Evolutionary conservation across 2,113 vertebrate species (phyloP).

Genomic region (Phodopus roborovskii): DNA sequence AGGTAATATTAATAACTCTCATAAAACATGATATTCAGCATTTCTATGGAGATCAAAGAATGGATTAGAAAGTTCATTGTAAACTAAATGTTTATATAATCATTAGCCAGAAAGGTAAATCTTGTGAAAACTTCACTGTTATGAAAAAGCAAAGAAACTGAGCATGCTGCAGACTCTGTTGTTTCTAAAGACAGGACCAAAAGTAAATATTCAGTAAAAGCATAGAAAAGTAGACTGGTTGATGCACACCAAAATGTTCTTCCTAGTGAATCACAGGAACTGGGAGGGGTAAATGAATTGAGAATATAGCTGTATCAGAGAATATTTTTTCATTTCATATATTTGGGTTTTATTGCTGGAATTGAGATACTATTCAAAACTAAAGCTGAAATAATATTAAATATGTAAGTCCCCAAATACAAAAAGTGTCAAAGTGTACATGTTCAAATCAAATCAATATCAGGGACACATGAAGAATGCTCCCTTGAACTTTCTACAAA

Average conservation of each 20-base stretch:
- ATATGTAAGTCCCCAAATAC: neutral
- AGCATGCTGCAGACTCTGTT: neutral
- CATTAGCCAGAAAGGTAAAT: constrained; percentile 26
- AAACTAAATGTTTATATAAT: constrained; percentile 45
- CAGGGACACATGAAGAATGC: neutral
- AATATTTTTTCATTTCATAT: constrained; percentile 36
- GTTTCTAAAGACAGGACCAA: constrained; percentile 27
- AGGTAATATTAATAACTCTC: constrained; percentile 6
- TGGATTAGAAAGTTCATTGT: constrained; percentile 27
- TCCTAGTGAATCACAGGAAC: constrained; percentile 7
- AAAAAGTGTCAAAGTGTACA: neutral
- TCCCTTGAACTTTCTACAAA: neutral
- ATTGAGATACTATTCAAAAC: constrained; percentile 15
- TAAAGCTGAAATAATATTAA: constrained; percentile 52
- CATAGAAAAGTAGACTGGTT: constrained; percentile 35
- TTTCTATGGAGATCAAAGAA: constrained; percentile 36
- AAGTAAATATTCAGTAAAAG: constrained; percentile 20
- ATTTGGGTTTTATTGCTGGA: constrained; percentile 22
- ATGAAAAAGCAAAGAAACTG: constrained; percentile 38
- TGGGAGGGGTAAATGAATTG: constrained; percentile 37
- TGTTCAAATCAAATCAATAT: constrained; percentile 33
- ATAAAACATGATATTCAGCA: neutral
- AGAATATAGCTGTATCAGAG: constrained; percentile 29
- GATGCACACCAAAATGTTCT: constrained; percentile 31
- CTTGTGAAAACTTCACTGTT: constrained; percentile 27